Base-by-base conservation (phyloP, 2,113 vertebrate species). In the Oryzias curvinotus region DNA sequence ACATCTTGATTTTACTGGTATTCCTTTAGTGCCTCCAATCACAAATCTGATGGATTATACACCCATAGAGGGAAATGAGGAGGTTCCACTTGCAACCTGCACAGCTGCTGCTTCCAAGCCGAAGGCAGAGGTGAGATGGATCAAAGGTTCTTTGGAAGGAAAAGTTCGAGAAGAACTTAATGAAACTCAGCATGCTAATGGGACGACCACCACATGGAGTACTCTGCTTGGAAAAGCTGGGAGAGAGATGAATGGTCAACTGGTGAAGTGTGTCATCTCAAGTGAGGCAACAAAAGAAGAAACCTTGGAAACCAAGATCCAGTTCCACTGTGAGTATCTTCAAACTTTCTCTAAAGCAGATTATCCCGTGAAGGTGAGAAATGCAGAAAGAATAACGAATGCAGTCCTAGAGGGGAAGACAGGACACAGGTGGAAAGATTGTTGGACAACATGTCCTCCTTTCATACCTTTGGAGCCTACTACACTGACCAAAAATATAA, bases 251-350 rank as follows among this genome's bases (percentile, higher is more conserved):
- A 18, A 77, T 51, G 1, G 61, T 3, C 50, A 26, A 4, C 4
- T 3, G 10, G 66, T 89, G 23, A 47, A 67, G 14, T 91, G 89
- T 56, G 52, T 83, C 14, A 2, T 89, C 46, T 73, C 14, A 12
- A 62, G 56, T 48, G 1, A 28, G 4, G 72, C 62, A n/a, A 4
- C 3, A 0, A 5, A 49, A 23, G 47, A 60, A 2, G 1, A 61
- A 5, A 47, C 5, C 10, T 14, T 61, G 23, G 0, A 62, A 14
- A 77, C 73, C 76, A 56, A 2, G 10, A 43, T 88, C 16, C 59
- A 75, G 19, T 28, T 90, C 8, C 26, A 82, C 53, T 90, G 88
- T 91, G 52, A 45, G 87, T 62, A 45, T 51, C n/a, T 36, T 36
- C 36, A 36, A 36, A 36, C 18, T 10, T 19, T 3, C 36, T 12